Evolutionary conservation across 2,888 invertebrate species (phyloP).

Genomic region (Apoderus coryli): DNA sequence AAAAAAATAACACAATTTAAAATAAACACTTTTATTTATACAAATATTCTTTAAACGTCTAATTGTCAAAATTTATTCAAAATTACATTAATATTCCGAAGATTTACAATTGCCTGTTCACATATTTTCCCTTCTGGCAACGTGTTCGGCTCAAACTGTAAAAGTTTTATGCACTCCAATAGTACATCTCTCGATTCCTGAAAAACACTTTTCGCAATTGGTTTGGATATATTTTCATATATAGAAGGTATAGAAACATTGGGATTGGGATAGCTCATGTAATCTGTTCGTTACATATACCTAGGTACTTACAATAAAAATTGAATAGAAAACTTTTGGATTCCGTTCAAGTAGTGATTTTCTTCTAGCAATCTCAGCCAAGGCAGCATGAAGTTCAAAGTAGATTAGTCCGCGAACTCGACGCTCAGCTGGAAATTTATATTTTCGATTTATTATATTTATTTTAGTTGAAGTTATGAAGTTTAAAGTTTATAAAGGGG

Average conservation of each 20-base stretch:
- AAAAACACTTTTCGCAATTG: no score
- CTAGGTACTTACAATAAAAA: constrained; percentile 39
- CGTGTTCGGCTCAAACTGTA: constrained; percentile 54
- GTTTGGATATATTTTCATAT: no score
- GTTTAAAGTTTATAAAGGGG: no score
- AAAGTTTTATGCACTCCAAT: constrained; percentile 42
- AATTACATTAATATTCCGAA: constrained; percentile 43
- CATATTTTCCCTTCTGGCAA: constrained; percentile 60
- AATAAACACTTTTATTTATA: no score
- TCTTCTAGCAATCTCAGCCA: constrained; percentile 57
- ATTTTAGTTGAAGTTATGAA: no score
- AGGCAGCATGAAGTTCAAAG: constrained; percentile 60
- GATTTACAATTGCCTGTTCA: constrained; percentile 50
- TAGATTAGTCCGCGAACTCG: constrained; percentile 52
- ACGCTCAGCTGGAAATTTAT: constrained; percentile 51
- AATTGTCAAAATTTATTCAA: no score
- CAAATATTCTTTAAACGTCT: no score
- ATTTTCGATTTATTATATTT: no score
- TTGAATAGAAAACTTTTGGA: constrained; percentile 36
- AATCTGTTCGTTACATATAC: no score
- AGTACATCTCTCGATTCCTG: constrained; percentile 47
- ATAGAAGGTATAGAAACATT: no score
- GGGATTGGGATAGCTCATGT: no score
- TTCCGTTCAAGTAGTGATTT: constrained; percentile 28
- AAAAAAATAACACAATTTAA: no score